phyloP scores from a whole-genome alignment of 2,113 vertebrate genomes.

The Bos indicus region DNA sequence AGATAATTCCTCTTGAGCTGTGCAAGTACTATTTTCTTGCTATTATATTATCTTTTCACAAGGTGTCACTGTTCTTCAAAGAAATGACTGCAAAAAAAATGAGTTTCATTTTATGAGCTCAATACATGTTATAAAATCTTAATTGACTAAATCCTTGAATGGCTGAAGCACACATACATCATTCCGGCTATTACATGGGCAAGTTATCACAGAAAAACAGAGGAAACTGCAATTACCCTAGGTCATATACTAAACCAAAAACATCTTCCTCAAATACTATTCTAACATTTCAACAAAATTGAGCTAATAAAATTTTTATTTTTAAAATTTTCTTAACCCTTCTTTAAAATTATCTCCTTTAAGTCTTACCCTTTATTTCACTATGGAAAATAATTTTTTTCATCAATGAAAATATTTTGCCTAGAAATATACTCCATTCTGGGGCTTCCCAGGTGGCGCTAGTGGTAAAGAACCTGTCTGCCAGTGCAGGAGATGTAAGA shows the following conservation, averaged over 20 bases:
- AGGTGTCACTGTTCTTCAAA: constrained; percentile 70
- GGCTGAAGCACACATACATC: background rate
- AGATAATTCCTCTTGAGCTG: background rate
- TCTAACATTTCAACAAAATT: background rate
- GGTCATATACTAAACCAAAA: background rate
- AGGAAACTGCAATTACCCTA: background rate
- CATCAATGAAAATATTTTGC: constrained; percentile 17
- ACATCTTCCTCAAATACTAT: background rate
- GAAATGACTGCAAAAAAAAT: background rate
- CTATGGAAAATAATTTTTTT: background rate
- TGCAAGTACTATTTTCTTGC: background rate
- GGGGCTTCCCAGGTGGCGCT: background rate
- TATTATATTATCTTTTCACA: constrained; percentile 50
- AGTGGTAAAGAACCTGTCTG: background rate
- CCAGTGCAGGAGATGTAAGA: background rate
- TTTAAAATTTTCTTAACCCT: background rate
- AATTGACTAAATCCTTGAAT: constrained; percentile 3
- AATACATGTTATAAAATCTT: constrained; percentile 3
- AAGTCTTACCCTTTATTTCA: background rate
- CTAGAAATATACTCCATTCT: background rate
- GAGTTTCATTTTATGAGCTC: constrained; percentile 30
- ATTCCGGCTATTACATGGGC: background rate
- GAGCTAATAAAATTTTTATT: background rate
- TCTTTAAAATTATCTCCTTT: constrained; percentile 29
- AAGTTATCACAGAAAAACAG: background rate